Conservation (phyloP, 2,113 vertebrate genomes). For the Entomyzon cyanotis region DNA sequence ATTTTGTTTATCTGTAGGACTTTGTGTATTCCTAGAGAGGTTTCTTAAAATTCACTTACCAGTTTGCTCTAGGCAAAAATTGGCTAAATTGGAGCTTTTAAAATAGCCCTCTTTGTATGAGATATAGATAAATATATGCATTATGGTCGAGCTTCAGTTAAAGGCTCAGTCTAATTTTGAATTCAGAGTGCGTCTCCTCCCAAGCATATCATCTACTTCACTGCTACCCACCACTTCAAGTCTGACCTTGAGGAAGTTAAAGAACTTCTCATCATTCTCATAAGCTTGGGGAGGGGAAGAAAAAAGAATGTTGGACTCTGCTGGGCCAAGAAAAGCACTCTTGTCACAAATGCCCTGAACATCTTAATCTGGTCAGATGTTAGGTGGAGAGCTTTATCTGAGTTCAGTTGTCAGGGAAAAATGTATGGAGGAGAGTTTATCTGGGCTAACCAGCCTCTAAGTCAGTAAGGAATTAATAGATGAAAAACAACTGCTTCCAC, state of each 20-base stretch:
- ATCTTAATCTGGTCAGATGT: constrained; percentile 4
- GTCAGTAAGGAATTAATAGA: constrained; percentile 14
- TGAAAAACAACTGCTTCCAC: neutral
- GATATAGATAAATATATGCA: neutral
- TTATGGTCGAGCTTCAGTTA: neutral
- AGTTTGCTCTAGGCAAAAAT: neutral
- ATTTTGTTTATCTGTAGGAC: neutral
- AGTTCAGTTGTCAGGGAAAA: constrained; percentile 15
- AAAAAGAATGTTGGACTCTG: neutral
- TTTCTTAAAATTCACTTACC: constrained; percentile 15
- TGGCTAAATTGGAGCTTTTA: neutral
- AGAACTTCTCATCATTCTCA: neutral
- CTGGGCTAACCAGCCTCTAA: constrained; percentile 21
- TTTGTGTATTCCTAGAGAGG: neutral
- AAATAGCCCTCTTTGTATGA: neutral
- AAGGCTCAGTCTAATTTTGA: neutral
- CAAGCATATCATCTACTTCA: neutral
- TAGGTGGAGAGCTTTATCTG: constrained; percentile 29
- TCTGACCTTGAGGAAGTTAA: constrained; percentile 36
- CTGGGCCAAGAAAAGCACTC: neutral
- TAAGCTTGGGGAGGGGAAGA: neutral
- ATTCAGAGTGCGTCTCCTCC: neutral
- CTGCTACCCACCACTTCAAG: neutral
- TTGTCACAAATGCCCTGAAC: neutral
- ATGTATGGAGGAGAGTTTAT: constrained; percentile 32